Conservation (phyloP, 2,113 vertebrate genomes). For the Pseudolaguvia tuberculata region DNA sequence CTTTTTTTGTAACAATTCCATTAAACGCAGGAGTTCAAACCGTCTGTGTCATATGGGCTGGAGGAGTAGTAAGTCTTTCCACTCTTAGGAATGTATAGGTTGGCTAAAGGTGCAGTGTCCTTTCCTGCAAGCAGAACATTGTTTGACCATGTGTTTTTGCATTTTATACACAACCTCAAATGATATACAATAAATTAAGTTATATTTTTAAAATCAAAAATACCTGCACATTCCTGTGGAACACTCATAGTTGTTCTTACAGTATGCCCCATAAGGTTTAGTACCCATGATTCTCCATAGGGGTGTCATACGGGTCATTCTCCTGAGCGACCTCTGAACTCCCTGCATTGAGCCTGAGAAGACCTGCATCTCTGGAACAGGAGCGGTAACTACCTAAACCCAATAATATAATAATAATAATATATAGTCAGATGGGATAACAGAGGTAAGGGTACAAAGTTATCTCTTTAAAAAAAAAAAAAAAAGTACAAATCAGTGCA, state of each 20-base stretch:
- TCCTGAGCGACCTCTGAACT: slow-evolving; percentile 28
- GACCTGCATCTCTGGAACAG: slow-evolving; percentile 35
- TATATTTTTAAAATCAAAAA: background rate
- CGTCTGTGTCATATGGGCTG: background rate
- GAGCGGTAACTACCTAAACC: slow-evolving; percentile 56
- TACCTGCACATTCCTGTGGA: slow-evolving; percentile 70
- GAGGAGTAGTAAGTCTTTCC: background rate
- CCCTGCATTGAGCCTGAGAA: slow-evolving; percentile 26
- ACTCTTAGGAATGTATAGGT: slow-evolving; percentile 46
- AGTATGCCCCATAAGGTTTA: slow-evolving; percentile 70
- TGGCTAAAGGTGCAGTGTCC: slow-evolving; percentile 53
- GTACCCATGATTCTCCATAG: slow-evolving; percentile 73
- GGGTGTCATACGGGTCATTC: slow-evolving; percentile 66
- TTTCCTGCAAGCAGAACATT: slow-evolving; percentile 31
- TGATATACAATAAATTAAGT: background rate
- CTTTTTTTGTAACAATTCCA: slow-evolving; percentile 1
- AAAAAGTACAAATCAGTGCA: background rate
- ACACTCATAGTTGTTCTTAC: slow-evolving; percentile 71
- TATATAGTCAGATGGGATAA: background rate
- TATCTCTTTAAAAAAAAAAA: too few species aligned
- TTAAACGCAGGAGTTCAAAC: background rate
- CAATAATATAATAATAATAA: too few species aligned
- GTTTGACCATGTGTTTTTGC: background rate
- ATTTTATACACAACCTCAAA: background rate
- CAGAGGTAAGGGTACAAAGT: too few species aligned